phyloP scores from a whole-genome alignment of 2,797 vertebrate species.

The Tragelaphus oryx region DNA sequence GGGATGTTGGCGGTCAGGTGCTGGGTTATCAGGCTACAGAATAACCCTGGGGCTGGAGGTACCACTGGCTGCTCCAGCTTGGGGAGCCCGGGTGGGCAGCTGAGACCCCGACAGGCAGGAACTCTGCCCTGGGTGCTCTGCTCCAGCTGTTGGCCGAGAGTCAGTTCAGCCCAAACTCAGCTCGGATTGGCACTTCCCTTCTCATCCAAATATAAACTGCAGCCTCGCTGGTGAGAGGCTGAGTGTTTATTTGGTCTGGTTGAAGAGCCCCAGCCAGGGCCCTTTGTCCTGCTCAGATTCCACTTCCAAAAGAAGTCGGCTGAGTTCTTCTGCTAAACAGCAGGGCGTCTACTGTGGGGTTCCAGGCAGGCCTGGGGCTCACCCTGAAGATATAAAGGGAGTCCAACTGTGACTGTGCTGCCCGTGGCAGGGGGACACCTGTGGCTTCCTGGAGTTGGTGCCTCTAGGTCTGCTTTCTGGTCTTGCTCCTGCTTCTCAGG shows the following conservation, averaged over 20 bases:
- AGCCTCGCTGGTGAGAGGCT: neutral
- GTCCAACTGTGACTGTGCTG: neutral
- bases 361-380: neutral
- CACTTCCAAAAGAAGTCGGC: neutral
- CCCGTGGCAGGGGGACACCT: neutral
- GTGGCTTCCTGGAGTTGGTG: neutral
- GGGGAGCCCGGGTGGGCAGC: neutral
- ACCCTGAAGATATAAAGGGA: neutral
- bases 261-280: neutral
- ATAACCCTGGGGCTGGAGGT: neutral
- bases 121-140: neutral
- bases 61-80: neutral
- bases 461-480: neutral
- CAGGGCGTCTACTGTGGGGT: neutral
- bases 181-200: neutral
- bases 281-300: conserved; percentile 28
- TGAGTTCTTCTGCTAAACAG: conserved; percentile 19
- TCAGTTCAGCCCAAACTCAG: neutral
- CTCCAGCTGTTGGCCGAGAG: neutral
- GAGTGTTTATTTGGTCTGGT: conserved; percentile 31
- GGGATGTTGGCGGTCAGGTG: neutral
- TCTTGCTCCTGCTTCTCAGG: neutral
- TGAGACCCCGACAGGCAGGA: neutral
- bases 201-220: neutral
- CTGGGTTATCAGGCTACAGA: neutral